Evolutionary conservation across 2,888 invertebrate species (phyloP).

Genomic region (Brachylomia viminalis): DNA sequence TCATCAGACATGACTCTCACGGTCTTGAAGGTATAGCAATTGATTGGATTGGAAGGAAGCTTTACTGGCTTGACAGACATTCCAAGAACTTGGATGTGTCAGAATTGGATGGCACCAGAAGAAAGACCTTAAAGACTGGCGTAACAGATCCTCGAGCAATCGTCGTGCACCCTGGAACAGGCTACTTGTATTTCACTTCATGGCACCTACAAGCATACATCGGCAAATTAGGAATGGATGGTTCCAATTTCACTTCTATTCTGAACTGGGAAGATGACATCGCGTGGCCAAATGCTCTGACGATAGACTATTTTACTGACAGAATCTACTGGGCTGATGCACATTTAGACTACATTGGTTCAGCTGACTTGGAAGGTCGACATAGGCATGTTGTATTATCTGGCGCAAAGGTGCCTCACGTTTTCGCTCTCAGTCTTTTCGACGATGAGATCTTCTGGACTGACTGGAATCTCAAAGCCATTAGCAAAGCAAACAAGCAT

Average conservation of each 20-base stretch:
- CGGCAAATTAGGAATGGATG: conserved; percentile 99
- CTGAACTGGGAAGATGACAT: conserved; percentile 98
- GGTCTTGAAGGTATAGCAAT: conserved; percentile 99
- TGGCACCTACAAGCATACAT: conserved; percentile 99
- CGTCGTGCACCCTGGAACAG: conserved; percentile 98
- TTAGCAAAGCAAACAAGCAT: conserved; percentile 97
- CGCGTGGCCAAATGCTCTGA: conserved; percentile 99
- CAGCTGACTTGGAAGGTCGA: conserved; percentile 97
- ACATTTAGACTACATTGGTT: conserved; percentile 99
- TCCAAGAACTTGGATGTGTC: conserved; percentile 98
- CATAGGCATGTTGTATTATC: conserved; percentile 95
- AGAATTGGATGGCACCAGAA: conserved; percentile 97
- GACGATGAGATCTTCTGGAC: conserved; percentile 99
- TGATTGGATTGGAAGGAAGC: conserved; percentile 98
- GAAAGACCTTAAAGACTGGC: conserved; percentile 96
- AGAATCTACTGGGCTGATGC: conserved; percentile 99
- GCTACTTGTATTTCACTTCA: conserved; percentile 98
- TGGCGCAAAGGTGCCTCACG: conserved; percentile 96
- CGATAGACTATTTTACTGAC: conserved; percentile 98
- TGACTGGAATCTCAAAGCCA: conserved; percentile 99
- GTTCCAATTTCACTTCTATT: conserved; percentile 96
- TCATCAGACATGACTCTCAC: conserved; percentile 97
- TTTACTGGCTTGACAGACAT: conserved; percentile 99
- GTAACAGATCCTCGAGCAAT: conserved; percentile 98
- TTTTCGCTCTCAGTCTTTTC: conserved; percentile 98